Percentiles rank a stretch among this genome's conserved stretches.
phyloP scores from a whole-genome alignment of 2,113 vertebrate species.

The Melanotaenia duboulayi region DNA sequence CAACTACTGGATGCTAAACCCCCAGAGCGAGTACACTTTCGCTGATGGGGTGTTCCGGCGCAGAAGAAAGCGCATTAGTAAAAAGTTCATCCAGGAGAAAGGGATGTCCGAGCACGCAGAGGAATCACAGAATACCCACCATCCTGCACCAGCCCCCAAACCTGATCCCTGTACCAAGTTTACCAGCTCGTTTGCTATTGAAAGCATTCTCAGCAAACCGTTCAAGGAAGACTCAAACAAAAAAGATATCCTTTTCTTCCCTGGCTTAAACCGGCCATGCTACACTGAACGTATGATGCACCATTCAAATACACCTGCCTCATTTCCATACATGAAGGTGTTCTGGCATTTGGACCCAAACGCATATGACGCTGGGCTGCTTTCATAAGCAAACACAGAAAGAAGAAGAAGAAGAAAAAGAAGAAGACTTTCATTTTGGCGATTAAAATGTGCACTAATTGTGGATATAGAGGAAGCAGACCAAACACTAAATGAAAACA shows the following conservation, averaged over 20 bases:
- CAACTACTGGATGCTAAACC: constrained; percentile 99
- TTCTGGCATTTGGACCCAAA: constrained; percentile 36
- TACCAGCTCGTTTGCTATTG: constrained; percentile 92
- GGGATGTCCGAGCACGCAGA: constrained; percentile 36
- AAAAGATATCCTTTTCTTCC: background rate
- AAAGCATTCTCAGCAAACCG: constrained; percentile 92
- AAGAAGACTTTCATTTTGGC: constrained; percentile 23
- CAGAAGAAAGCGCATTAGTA: constrained; percentile 90
- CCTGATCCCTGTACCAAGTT: constrained; percentile 81
- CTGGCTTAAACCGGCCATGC: constrained; percentile 69
- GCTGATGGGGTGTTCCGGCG: constrained; percentile 95
- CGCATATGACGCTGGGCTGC: constrained; percentile 34
- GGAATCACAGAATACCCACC: constrained; percentile 29
- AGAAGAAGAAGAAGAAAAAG: background rate
- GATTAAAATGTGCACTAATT: constrained; percentile 29
- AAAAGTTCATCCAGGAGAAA: constrained; percentile 61
- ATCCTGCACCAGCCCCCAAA: constrained; percentile 1
- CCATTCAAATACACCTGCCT: constrained; percentile 62
- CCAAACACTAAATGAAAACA: background rate
- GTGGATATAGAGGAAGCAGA: background rate
- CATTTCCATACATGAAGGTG: constrained; percentile 43
- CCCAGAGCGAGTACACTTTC: constrained; percentile 96
- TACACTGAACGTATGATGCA: constrained; percentile 56
- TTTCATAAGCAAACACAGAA: background rate
- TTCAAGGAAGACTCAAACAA: constrained; percentile 78